Percentiles rank a stretch among this genome's conserved stretches.
These are phyloP conservation scores for Agrypnia vestita DNA, from an alignment of 1,140 invertebrate species.

Conservation along the genomic window DNA sequence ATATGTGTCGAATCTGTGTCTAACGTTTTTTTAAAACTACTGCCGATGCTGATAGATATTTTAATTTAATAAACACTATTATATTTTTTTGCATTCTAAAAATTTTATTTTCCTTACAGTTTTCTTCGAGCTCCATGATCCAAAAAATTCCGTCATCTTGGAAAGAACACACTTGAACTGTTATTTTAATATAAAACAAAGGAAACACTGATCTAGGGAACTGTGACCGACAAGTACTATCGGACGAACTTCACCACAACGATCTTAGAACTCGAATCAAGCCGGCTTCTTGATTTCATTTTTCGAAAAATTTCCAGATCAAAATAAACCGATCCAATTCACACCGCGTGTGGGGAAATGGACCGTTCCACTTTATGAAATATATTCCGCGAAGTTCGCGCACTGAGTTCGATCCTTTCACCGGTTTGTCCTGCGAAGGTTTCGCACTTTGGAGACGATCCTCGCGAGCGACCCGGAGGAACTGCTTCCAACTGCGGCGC, in stretches of 20 bases:
- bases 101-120: conserved; percentile 24
- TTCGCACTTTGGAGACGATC: conserved; percentile 19
- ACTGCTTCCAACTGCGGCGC: conserved; percentile 11
- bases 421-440: not conserved
- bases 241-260: conserved; percentile 17
- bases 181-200: not conserved
- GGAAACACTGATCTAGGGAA: not conserved
- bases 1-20: too few relatives aligned
- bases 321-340: conserved; percentile 29
- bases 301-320: conserved; percentile 9
- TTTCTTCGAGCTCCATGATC: conserved; percentile 60
- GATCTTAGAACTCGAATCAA: conserved; percentile 12
- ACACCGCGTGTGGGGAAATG: conserved; percentile 11
- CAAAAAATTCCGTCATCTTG: conserved; percentile 61
- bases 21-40: too few relatives aligned
- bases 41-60: not conserved
- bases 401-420: conserved; percentile 7
- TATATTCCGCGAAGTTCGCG: not conserved
- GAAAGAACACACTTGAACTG: not conserved
- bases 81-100: not conserved
- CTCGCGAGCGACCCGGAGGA: conserved; percentile 18
- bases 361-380: conserved; percentile 2
- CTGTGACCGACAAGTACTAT: not conserved
- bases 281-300: conserved; percentile 29
- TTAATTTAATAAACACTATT: not conserved